Percentiles rank a stretch among this genome's conserved stretches.
phyloP scores from a whole-genome alignment of 2,888 invertebrate species.

The Malachius bipustulatus region DNA sequence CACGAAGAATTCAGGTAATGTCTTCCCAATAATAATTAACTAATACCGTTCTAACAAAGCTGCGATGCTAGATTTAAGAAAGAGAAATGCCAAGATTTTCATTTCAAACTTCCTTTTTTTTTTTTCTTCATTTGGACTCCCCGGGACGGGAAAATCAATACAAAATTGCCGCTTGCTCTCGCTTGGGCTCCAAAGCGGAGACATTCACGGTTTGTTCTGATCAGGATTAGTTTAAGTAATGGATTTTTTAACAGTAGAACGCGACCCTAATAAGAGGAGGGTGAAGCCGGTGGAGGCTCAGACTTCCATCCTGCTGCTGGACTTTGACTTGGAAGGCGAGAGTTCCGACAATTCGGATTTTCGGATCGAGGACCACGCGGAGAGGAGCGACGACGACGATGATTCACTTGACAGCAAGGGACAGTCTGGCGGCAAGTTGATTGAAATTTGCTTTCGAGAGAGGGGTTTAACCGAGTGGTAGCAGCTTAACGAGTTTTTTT shows the following conservation, averaged over 20 bases:
- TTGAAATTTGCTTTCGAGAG: no score
- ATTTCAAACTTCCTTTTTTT: background rate
- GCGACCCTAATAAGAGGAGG: slow-evolving; percentile 69
- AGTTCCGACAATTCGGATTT: slow-evolving; percentile 94
- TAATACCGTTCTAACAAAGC: no score
- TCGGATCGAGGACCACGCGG: slow-evolving; percentile 73
- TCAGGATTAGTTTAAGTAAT: slow-evolving; percentile 6
- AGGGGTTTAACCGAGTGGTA: no score
- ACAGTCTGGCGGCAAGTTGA: slow-evolving; percentile 23
- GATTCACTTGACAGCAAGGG: slow-evolving; percentile 61
- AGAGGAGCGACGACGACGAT: slow-evolving; percentile 68
- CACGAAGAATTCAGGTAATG: no score
- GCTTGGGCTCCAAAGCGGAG: no score
- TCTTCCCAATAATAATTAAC: no score
- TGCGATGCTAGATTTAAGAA: no score
- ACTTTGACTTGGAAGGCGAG: slow-evolving; percentile 78
- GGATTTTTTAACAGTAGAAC: slow-evolving; percentile 39
- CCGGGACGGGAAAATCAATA: background rate
- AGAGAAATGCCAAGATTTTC: no score
- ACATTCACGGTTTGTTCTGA: no score
- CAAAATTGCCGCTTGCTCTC: no score
- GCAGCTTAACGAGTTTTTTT: no score
- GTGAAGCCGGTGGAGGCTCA: slow-evolving; percentile 69
- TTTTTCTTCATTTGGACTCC: background rate
- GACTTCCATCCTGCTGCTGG: slow-evolving; percentile 61